These are phyloP conservation scores for Anthophora plumipes DNA, from an alignment of 2,888 invertebrate species.

Conservation along the genomic window DNA sequence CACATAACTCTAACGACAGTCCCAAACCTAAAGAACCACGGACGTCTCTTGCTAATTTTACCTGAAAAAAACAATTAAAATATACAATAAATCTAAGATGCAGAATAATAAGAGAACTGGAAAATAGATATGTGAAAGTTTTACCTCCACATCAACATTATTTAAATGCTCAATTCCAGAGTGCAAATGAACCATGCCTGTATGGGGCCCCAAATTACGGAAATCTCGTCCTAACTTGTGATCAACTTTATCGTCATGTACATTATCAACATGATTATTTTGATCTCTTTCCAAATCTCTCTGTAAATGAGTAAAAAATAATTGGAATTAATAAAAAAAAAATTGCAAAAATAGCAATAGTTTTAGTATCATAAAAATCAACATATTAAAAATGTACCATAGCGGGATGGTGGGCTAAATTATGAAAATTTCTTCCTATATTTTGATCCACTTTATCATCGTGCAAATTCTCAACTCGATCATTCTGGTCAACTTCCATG, in stretches of 20 bases:
- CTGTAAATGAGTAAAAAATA: conserved; percentile 56
- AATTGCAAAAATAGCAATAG: background rate
- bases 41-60: conserved; percentile 82
- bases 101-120: background rate
- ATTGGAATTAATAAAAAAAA: conserved; percentile 9
- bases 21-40: conserved; percentile 85
- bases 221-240: conserved; percentile 80
- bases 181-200: conserved; percentile 80
- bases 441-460: conserved; percentile 80
- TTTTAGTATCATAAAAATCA: background rate
- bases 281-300: conserved; percentile 78
- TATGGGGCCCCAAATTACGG: conserved; percentile 78
- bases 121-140: background rate
- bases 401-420: conserved; percentile 78
- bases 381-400: conserved; percentile 73
- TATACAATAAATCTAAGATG: background rate
- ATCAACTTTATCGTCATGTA: conserved; percentile 80
- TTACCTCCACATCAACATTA: conserved; percentile 81
- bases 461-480: conserved; percentile 77
- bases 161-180: conserved; percentile 81
- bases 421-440: conserved; percentile 79
- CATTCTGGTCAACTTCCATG: conserved; percentile 77
- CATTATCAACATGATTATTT: conserved; percentile 78
- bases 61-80: conserved; percentile 70
- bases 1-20: conserved; percentile 93